Evolutionary conservation across 2,888 invertebrate genomes (phyloP), one percentile per base, ranked within the genome.

Genomic region (Athetis lepigone): DNA sequence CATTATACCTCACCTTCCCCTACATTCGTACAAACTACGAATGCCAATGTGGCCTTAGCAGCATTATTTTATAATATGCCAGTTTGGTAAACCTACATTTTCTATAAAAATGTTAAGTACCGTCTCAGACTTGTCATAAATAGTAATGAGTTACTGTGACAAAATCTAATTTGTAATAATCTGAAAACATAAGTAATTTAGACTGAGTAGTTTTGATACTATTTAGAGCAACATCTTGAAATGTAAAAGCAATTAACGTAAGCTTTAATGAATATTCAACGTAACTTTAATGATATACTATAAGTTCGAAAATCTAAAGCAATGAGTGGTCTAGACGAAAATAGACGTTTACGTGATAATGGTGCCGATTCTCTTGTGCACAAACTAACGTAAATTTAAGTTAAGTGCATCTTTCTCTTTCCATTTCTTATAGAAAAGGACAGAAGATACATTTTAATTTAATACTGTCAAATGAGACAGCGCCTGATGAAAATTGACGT

Each of bases 11-110:
- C n/a, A n/a, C n/a, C n/a, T n/a, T n/a, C n/a, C n/a, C n/a, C n/a
- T n/a, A 64, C 56, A 56, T 56, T 62, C 58, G 64, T 50, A 73
- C 64, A 45, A 36, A 65, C 64, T 62, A 36, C 46, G 77, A 77
- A 77, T 75, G 69, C 64, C 59, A 73, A 75, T 77, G 64, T 40
- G 52, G 42, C 33, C 6, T 63, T 19, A 43, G 51, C 43, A 18
- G 40, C 43, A 52, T 56, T 65, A 57, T 51, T 75, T 77, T 59
- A 51, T 57, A 39, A 56, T 55, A 77, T 62, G 60, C 50, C 58
- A 55, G 40, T 46, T 27, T 43, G 8, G 4, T 21, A 29, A 7
- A 39, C 8, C 9, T 8, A 21, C 6, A 29, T 59, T 49, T 11
- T 51, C 13, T 29, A 13, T 9, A 25, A 13, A 27, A 37, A 50